Conservation (phyloP, 2,888 invertebrate genomes). For the Junonia oenone region DNA sequence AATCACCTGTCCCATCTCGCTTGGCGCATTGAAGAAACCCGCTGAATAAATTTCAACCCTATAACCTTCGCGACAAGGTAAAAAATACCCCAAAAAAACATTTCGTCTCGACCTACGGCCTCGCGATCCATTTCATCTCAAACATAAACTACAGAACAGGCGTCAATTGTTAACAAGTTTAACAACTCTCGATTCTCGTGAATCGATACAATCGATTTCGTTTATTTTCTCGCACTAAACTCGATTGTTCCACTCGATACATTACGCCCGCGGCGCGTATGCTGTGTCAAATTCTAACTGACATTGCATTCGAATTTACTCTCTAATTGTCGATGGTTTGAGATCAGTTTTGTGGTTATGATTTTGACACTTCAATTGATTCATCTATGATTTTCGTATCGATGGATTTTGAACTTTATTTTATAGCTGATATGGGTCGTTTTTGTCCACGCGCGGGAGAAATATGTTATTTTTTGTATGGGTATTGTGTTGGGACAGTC, state of each 20-base stretch:
- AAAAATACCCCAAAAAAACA: slow-evolving; percentile 29
- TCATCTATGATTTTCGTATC: slow-evolving; percentile 34
- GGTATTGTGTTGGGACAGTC: slow-evolving; percentile 44
- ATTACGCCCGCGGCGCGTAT: slow-evolving; percentile 45
- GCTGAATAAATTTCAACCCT: slow-evolving; percentile 41
- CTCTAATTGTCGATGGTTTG: slow-evolving; percentile 42
- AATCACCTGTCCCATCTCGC: slow-evolving; percentile 66
- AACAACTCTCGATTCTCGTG: slow-evolving; percentile 75
- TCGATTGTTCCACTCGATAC: slow-evolving; percentile 68
- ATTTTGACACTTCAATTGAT: slow-evolving; percentile 60
- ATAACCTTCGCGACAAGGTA: slow-evolving; percentile 26
- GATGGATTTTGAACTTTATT: slow-evolving; percentile 38
- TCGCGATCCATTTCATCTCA: slow-evolving; percentile 73
- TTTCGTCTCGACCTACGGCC: slow-evolving; percentile 62
- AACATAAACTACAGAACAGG: slow-evolving; percentile 71
- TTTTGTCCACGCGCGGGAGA: slow-evolving; percentile 15
- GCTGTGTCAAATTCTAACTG: slow-evolving; percentile 43
- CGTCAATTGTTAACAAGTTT: slow-evolving; percentile 77
- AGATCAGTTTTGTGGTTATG: slow-evolving; percentile 49
- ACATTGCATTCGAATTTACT: slow-evolving; percentile 41
- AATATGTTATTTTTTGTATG: slow-evolving; percentile 34
- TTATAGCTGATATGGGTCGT: slow-evolving; percentile 30
- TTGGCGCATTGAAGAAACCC: slow-evolving; percentile 54
- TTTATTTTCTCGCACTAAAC: slow-evolving; percentile 67
- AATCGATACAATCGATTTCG: slow-evolving; percentile 69